Percentiles rank a stretch among this genome's conserved stretches.
phyloP scores from a whole-genome alignment of 2,797 vertebrate genomes.

The Oryzias dopingdopingensis region DNA sequence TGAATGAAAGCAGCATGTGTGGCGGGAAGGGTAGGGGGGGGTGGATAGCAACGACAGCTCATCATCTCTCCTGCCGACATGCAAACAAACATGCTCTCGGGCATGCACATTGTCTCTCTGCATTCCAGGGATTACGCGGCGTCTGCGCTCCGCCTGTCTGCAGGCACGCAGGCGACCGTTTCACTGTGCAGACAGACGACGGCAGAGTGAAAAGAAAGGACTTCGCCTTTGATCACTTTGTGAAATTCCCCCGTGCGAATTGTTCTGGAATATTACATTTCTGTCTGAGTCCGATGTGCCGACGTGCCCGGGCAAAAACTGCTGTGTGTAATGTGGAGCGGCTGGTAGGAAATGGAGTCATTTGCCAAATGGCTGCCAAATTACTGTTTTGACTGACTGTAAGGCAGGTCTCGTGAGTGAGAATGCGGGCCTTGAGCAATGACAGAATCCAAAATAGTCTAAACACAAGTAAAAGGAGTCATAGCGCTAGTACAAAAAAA shows the following conservation, averaged over 20 bases:
- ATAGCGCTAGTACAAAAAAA: neutral
- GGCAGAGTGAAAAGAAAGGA: conserved; percentile 7
- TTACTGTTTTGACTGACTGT: conserved; percentile 20
- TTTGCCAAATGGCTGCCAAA: conserved; percentile 2
- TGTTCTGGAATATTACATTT: too few relatives aligned
- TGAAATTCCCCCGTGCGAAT: neutral
- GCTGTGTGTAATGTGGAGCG: too few relatives aligned
- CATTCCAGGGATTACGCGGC: conserved; percentile 66
- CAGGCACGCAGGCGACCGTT: conserved; percentile 35
- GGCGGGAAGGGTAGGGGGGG: conserved; percentile 4
- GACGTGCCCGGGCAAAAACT: too few relatives aligned
- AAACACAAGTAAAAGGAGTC: neutral
- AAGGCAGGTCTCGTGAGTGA: conserved; percentile 18
- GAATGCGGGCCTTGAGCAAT: conserved; percentile 2
- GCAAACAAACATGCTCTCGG: conserved; percentile 35
- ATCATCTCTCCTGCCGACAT: conserved; percentile 40
- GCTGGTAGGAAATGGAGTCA: conserved; percentile 30
- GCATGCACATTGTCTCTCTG: conserved; percentile 45
- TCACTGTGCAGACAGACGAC: conserved; percentile 6
- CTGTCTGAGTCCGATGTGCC: too few relatives aligned
- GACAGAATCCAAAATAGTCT: neutral
- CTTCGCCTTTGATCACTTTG: neutral
- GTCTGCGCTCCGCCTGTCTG: conserved; percentile 61
- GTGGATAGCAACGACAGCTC: conserved; percentile 4
- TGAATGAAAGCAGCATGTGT: conserved; percentile 50